Percentiles rank a stretch among this genome's conserved stretches.
phyloP scores from a whole-genome alignment of 2,888 invertebrate species.

The Cyclophora punctaria region DNA sequence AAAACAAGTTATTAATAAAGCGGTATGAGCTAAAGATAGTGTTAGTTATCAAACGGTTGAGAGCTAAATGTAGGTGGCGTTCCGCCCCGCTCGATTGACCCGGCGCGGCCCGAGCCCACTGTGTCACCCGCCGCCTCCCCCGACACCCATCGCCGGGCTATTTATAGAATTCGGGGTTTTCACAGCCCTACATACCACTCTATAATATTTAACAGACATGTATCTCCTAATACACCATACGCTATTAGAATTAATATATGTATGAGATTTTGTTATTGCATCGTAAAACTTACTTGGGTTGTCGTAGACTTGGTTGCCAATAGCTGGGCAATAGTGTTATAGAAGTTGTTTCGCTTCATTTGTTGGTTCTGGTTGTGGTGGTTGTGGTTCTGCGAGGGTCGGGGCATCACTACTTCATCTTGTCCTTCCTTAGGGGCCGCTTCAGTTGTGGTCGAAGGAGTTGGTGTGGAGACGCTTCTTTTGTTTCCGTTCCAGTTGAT shows the following conservation, averaged over 20 bases:
- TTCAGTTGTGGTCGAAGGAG: slow-evolving; percentile 37
- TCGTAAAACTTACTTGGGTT: slow-evolving; percentile 67
- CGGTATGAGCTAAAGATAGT: slow-evolving; percentile 8
- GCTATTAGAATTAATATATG: slow-evolving; percentile 16
- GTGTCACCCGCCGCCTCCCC: slow-evolving; percentile 64
- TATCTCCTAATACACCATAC: slow-evolving; percentile 7
- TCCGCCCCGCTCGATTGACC: slow-evolving; percentile 52
- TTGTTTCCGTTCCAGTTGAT: slow-evolving; percentile 71
- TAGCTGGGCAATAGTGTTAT: slow-evolving; percentile 68
- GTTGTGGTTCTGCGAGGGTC: slow-evolving; percentile 71
- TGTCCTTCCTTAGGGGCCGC: slow-evolving; percentile 59
- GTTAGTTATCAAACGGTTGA: slow-evolving; percentile 15
- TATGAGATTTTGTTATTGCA: slow-evolving; percentile 10
- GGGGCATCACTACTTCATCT: slow-evolving; percentile 78
- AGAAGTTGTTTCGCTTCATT: slow-evolving; percentile 54
- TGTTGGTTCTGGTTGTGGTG: slow-evolving; percentile 39
- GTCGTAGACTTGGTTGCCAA: slow-evolving; percentile 66
- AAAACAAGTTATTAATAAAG: slow-evolving; percentile 4
- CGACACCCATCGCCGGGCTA: slow-evolving; percentile 55
- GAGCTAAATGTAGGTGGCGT: slow-evolving; percentile 16
- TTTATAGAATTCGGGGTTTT: slow-evolving; percentile 64
- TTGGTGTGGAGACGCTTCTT: slow-evolving; percentile 56
- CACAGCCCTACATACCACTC: slow-evolving; percentile 31
- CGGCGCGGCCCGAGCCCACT: slow-evolving; percentile 57
- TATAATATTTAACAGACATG: slow-evolving; percentile 16